Evolutionary conservation across 2,113 vertebrate genomes (phyloP).

Genomic region (Rhinoptilus africanus): DNA sequence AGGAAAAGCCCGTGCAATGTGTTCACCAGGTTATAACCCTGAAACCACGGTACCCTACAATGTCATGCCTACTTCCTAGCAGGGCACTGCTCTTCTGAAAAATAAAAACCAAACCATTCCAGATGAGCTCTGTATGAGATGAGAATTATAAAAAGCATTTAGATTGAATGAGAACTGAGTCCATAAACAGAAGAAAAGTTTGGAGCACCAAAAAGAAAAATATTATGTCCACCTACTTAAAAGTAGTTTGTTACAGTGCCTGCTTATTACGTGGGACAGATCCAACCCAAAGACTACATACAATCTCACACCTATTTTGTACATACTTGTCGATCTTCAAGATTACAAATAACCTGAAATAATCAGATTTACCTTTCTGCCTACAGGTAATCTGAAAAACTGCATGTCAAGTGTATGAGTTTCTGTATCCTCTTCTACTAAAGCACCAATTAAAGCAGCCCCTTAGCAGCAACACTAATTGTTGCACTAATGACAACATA

Average conservation of each 20-base stretch:
- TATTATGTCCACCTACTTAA: background rate
- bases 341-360: background rate
- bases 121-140: background rate
- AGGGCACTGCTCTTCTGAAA: background rate
- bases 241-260: background rate
- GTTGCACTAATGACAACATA: background rate
- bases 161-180: background rate
- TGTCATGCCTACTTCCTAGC: background rate
- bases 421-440: background rate
- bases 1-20: background rate
- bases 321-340: background rate
- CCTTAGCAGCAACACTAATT: background rate
- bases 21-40: background rate
- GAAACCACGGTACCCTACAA: background rate
- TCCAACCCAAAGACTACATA: background rate
- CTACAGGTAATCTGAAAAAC: background rate
- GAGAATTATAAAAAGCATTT: background rate
- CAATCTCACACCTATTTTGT: background rate
- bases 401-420: background rate
- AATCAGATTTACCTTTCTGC: background rate
- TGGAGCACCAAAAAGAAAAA: background rate
- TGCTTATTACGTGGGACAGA: background rate
- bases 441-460: background rate
- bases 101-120: background rate
- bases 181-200: background rate